Percentiles rank a stretch among this genome's conserved stretches.
Evolutionary conservation across 2,797 vertebrate species (phyloP).

Genomic region (Cichlasoma orientale): DNA sequence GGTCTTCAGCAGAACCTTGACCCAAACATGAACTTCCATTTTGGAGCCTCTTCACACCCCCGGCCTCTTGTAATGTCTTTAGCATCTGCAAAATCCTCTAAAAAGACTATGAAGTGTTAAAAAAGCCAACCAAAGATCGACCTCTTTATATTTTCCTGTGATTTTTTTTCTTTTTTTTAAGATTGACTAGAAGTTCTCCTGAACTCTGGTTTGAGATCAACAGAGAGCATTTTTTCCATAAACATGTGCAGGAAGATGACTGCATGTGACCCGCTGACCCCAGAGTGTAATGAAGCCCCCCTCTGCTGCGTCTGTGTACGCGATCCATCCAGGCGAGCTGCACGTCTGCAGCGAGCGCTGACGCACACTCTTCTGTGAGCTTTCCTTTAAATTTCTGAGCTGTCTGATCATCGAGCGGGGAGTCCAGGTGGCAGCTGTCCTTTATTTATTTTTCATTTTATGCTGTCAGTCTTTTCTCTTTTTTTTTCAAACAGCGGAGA

Average conservation of each 20-base stretch:
- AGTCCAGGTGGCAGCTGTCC: conserved; percentile 7
- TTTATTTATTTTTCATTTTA: neutral
- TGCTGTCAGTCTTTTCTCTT: neutral
- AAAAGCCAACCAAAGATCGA: neutral
- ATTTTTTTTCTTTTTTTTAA: too few species aligned
- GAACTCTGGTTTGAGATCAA: neutral
- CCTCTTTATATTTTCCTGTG: neutral
- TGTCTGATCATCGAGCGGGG: neutral
- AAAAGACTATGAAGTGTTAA: too few species aligned
- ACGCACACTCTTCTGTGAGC: too few species aligned
- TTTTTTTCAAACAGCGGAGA: neutral
- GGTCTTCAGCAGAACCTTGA: too few species aligned
- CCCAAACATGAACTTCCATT: too few species aligned
- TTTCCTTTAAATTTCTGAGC: too few species aligned
- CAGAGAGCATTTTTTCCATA: neutral
- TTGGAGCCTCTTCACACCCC: too few species aligned
- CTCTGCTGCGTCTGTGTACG: neutral
- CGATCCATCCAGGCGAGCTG: neutral
- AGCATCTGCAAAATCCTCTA: neutral
- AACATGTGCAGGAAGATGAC: neutral
- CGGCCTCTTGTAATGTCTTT: fast-evolving
- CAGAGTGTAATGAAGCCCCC: neutral
- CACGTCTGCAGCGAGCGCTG: too few species aligned
- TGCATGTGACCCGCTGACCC: neutral
- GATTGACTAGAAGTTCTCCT: neutral